Percentiles rank a stretch among this genome's conserved stretches.
Evolutionary conservation across 2,113 vertebrate genomes (phyloP).

Genomic region (Myrmecophaga tridactyla): DNA sequence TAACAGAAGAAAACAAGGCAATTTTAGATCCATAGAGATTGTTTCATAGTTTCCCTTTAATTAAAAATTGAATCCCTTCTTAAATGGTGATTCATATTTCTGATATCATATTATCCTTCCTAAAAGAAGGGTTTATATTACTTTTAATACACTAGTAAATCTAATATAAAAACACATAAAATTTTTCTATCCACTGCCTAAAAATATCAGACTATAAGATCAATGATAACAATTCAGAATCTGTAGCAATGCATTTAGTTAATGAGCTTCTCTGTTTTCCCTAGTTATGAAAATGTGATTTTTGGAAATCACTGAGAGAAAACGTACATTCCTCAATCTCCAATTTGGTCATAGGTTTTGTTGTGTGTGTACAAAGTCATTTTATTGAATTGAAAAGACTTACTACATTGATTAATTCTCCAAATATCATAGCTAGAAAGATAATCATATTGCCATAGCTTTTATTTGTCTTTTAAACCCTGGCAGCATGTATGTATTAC

Average conservation of each 20-base stretch:
- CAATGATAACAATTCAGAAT: conserved; percentile 41
- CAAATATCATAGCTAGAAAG: not conserved
- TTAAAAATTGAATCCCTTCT: conserved; percentile 34
- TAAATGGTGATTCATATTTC: conserved; percentile 50
- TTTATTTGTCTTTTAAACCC: not conserved
- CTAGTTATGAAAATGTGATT: conserved; percentile 23
- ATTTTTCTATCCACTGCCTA: not conserved
- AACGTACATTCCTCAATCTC: not conserved
- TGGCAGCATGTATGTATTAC: not conserved
- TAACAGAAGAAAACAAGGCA: not conserved
- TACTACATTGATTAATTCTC: not conserved
- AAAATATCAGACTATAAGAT: conserved; percentile 55
- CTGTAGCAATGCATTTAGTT: conserved; percentile 28
- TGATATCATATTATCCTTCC: conserved; percentile 30
- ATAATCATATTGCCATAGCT: not conserved
- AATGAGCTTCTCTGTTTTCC: conserved; percentile 17
- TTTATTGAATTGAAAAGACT: not conserved
- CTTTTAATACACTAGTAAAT: conserved; percentile 47
- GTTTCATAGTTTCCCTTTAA: conserved; percentile 27
- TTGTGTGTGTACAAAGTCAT: not conserved
- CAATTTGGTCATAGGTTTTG: conserved; percentile 12
- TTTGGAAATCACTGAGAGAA: not conserved
- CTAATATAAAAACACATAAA: conserved; percentile 25
- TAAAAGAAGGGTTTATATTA: conserved; percentile 39
- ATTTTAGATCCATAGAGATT: not conserved